These are phyloP conservation scores for Brassicogethes aeneus DNA, from an alignment of 2,888 invertebrate species.

Conservation along the genomic window DNA sequence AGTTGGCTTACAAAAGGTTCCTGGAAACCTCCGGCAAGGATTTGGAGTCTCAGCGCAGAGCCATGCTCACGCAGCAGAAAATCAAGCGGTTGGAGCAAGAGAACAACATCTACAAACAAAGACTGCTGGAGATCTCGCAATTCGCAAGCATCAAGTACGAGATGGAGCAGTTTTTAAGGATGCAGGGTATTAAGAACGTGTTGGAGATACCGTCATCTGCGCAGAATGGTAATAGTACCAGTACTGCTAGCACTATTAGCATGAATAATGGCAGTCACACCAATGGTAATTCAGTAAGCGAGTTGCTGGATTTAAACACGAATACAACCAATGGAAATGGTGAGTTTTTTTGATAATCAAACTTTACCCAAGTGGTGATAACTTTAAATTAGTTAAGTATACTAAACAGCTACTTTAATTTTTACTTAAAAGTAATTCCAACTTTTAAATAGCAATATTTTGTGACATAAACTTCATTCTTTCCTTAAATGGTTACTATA, in stretches of 20 bases:
- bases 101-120: slow-evolving; percentile 62
- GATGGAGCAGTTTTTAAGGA: slow-evolving; percentile 44
- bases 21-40: slow-evolving; percentile 87
- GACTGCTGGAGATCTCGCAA: slow-evolving; percentile 59
- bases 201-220: slow-evolving; percentile 38
- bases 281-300: slow-evolving; percentile 17
- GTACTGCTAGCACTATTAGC: not conserved
- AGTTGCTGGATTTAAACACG: slow-evolving; percentile 32
- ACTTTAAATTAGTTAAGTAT: too few species aligned
- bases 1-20: slow-evolving; percentile 92
- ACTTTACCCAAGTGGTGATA: too few species aligned
- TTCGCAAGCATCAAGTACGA: slow-evolving; percentile 45
- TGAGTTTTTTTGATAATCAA: slow-evolving; percentile 15
- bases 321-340: slow-evolving; percentile 30
- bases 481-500: too few species aligned
- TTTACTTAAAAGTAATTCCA: too few species aligned
- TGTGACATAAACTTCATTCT: too few species aligned
- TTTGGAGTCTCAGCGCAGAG: slow-evolving; percentile 73
- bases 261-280: too few species aligned
- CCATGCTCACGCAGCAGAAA: slow-evolving; percentile 70
- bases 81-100: slow-evolving; percentile 83
- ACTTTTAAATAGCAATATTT: too few species aligned
- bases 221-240: slow-evolving; percentile 14
- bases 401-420: too few species aligned
- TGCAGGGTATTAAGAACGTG: slow-evolving; percentile 45